A percentile compares a stretch with the other conserved stretches of the same genome.
These are phyloP conservation scores for Chiloscyllium punctatum DNA, from an alignment of 2,797 vertebrate genomes.

Conservation along the genomic window DNA sequence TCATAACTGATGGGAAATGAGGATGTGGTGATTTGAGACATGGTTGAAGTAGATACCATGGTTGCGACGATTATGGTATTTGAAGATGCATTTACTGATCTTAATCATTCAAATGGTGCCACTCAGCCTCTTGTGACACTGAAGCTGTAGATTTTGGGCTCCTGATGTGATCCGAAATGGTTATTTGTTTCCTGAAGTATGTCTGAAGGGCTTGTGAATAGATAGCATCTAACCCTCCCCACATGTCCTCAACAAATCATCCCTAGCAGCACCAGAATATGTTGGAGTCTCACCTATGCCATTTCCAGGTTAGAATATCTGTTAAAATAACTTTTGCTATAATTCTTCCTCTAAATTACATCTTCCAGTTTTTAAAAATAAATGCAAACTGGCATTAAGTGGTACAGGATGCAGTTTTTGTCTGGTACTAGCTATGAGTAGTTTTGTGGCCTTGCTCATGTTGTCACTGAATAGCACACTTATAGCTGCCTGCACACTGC, in stretches of 20 bases:
- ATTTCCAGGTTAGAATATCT: not conserved
- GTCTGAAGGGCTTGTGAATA: not conserved
- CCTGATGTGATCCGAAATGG: not conserved
- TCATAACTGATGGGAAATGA: too few species aligned
- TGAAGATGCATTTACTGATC: not conserved
- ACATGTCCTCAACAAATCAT: not conserved
- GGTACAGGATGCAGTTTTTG: not conserved
- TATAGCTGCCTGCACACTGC: not conserved
- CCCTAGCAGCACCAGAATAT: not conserved
- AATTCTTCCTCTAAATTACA: not conserved
- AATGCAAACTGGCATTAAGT: not conserved
- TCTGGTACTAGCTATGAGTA: not conserved
- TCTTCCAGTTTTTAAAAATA: not conserved
- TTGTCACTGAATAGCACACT: not conserved
- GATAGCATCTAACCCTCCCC: not conserved
- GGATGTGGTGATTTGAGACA: too few species aligned
- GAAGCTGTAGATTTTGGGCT: not conserved
- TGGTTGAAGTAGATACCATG: too few species aligned
- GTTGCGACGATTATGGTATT: too few species aligned
- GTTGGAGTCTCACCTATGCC: not conserved
- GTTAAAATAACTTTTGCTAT: not conserved
- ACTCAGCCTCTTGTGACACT: not conserved
- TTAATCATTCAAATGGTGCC: not conserved
- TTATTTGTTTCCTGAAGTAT: not conserved
- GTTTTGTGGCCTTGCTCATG: not conserved